Evolutionary conservation across 2,797 vertebrate genomes (phyloP).

Genomic region (Otolemur crassicaudatus): DNA sequence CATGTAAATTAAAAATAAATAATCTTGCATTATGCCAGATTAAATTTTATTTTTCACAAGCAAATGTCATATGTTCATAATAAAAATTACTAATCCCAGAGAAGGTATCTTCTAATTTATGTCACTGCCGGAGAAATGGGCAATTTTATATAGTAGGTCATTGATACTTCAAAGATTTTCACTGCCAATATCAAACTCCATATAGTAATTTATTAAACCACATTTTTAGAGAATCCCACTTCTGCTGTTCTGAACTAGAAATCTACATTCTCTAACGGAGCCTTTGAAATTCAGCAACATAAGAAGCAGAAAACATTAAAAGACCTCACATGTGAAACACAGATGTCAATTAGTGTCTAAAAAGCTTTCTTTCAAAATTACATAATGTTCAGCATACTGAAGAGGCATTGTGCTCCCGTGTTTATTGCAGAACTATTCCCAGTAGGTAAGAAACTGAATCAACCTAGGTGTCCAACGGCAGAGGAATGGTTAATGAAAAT

Average conservation of each 20-base stretch:
- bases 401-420: not conserved
- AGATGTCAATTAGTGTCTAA: not conserved
- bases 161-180: not conserved
- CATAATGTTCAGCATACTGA: not conserved
- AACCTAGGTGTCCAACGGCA: not conserved
- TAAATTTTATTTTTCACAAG: not conserved
- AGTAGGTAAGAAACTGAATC: not conserved
- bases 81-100: not conserved
- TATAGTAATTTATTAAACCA: not conserved
- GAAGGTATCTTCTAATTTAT: not conserved
- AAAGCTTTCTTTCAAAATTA: constrained; percentile 5
- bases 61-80: not conserved
- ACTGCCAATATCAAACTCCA: not conserved
- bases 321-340: constrained; percentile 4
- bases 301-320: constrained; percentile 22
- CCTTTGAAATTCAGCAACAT: not conserved
- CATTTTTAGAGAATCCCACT: not conserved
- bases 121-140: not conserved
- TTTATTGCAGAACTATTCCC: not conserved
- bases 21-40: not conserved
- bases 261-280: not conserved
- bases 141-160: not conserved
- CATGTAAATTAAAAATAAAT: constrained; percentile 7
- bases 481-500: not conserved
- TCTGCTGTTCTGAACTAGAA: not conserved